Conservation (phyloP, 2,797 vertebrate genomes). For the Anableps anableps region DNA sequence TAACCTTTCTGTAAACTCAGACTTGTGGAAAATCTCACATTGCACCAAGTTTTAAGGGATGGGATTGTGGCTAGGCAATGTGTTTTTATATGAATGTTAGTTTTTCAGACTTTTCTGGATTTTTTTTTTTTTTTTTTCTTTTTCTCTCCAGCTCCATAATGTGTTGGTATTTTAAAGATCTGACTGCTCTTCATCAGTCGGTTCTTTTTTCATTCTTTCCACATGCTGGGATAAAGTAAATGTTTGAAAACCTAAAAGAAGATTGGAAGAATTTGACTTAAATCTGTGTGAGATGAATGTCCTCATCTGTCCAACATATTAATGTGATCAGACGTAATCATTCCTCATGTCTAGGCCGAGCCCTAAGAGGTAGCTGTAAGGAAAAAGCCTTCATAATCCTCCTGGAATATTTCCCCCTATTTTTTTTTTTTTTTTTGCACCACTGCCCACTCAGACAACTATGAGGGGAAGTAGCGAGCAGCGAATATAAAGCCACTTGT, state of each 20-base stretch:
- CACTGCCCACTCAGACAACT: conserved; percentile 44
- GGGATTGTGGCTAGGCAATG: conserved; percentile 11
- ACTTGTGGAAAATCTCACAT: conserved; percentile 42
- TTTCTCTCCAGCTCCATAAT: conserved; percentile 15
- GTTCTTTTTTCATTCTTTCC: conserved; percentile 66
- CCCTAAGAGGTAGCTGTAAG: conserved; percentile 33
- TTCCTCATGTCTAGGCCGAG: conserved; percentile 62
- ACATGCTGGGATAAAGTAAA: conserved; percentile 64
- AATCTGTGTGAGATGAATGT: conserved; percentile 67
- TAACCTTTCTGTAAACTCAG: conserved; percentile 18
- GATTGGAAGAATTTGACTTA: conserved; percentile 84
- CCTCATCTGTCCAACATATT: conserved; percentile 65
- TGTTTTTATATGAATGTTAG: neutral
- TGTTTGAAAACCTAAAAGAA: conserved; percentile 73
- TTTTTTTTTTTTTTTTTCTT: conserved; percentile 33
- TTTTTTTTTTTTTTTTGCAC: too few relatives aligned
- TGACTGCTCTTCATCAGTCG: conserved; percentile 35
- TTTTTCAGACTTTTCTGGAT: conserved; percentile 12
- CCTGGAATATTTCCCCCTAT: conserved; percentile 55
- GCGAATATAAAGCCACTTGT: conserved; percentile 65
- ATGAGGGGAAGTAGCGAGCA: conserved; percentile 53
- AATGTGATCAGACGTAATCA: conserved; percentile 68
- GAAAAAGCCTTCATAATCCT: conserved; percentile 63
- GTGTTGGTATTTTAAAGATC: conserved; percentile 37
- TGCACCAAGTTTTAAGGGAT: conserved; percentile 40